Percentiles rank a stretch among this genome's conserved stretches.
These are phyloP conservation scores for Incurvaria masculella DNA, from an alignment of 2,888 invertebrate genomes.

Conservation along the genomic window DNA sequence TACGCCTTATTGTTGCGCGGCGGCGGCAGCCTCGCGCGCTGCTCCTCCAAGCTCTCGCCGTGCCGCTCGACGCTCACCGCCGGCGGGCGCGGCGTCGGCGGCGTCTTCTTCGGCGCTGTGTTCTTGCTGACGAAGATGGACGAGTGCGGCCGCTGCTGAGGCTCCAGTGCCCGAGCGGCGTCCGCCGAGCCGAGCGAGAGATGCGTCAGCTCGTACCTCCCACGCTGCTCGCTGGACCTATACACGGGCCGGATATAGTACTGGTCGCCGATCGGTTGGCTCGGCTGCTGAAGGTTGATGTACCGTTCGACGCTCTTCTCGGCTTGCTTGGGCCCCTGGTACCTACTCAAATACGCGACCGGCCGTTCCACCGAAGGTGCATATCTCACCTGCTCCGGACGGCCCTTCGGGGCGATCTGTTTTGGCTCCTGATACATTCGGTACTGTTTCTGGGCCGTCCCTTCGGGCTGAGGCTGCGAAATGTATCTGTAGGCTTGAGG, in stretches of 20 bases:
- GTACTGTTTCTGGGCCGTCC: slow-evolving; percentile 41
- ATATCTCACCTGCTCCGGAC: slow-evolving; percentile 35
- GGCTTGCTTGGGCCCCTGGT: slow-evolving; percentile 27
- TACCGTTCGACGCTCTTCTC: slow-evolving; percentile 25
- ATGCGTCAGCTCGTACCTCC: slow-evolving; percentile 30
- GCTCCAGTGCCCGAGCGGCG: slow-evolving; percentile 14
- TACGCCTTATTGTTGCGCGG: slow-evolving; percentile 51
- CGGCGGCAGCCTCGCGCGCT: slow-evolving; percentile 42
- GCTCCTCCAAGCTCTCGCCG: slow-evolving; percentile 36
- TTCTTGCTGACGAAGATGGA: slow-evolving; percentile 46
- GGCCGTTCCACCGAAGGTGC: slow-evolving; percentile 37
- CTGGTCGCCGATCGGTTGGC: slow-evolving; percentile 34
- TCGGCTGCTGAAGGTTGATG: slow-evolving; percentile 18
- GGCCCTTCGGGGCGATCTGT: slow-evolving; percentile 8
- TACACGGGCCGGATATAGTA: slow-evolving; percentile 39
- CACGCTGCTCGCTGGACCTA: slow-evolving; percentile 33
- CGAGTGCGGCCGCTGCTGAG: slow-evolving; percentile 22
- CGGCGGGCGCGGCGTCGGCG: slow-evolving; percentile 8
- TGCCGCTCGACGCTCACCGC: slow-evolving; percentile 28
- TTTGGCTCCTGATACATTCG: slow-evolving; percentile 29
- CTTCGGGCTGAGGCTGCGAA: slow-evolving; percentile 31
- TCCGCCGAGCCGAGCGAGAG: slow-evolving; percentile 25
- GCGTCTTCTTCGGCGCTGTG: slow-evolving; percentile 26
- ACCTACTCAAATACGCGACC: slow-evolving; percentile 39
- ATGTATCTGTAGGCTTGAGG: slow-evolving; percentile 32